These are phyloP conservation scores for Setophaga petechia DNA, from an alignment of 2,113 vertebrate genomes.

Conservation along the genomic window DNA sequence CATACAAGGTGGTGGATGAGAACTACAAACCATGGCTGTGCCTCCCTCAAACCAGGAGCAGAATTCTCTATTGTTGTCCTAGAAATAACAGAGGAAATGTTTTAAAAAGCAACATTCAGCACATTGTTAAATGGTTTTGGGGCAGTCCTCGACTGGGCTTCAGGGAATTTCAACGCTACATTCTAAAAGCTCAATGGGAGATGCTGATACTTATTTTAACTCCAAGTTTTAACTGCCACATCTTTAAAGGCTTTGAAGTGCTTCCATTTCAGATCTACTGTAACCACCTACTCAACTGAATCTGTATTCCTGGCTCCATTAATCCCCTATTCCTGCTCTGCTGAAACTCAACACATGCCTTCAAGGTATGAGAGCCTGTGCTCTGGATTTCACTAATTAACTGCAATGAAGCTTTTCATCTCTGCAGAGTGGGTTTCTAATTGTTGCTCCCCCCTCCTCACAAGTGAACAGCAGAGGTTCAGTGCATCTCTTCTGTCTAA, in stretches of 20 bases:
- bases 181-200: background rate
- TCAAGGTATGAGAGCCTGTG: background rate
- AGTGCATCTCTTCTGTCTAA: background rate
- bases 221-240: background rate
- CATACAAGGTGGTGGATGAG: no score
- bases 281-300: background rate
- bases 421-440: background rate
- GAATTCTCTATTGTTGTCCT: background rate
- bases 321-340: background rate
- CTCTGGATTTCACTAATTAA: slow-evolving; percentile 9
- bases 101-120: background rate
- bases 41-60: background rate
- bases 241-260: background rate
- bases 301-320: background rate
- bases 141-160: background rate
- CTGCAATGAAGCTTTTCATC: background rate
- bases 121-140: background rate
- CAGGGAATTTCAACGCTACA: background rate
- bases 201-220: background rate
- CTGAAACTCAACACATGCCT: background rate
- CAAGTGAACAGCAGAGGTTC: background rate
- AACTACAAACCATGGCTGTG: background rate
- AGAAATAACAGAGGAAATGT: background rate
- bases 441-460: background rate
- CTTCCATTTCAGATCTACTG: background rate